Base-by-base conservation (phyloP, 2,888 invertebrate species). In the Chymomyza amoena region DNA sequence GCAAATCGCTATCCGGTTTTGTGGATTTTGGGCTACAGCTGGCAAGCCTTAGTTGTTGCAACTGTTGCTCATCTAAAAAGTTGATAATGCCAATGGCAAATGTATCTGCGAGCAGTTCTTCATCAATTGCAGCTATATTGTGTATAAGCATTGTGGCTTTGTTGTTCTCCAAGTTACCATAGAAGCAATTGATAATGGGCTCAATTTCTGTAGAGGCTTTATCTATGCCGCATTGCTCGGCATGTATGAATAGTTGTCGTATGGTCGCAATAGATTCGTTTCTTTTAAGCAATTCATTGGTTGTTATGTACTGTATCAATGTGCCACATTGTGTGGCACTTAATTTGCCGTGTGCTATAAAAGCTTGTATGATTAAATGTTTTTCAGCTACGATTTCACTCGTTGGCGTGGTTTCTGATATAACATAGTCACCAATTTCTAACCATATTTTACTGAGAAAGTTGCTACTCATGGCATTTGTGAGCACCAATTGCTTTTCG, bases 1-100 rank as follows among this genome's bases (percentile, higher is more conserved):
- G 75, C 1, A 78, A 52, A 54, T 74, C 62, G 10, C 7, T 4
- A 6, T 28, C 32, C 6, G 64, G 7, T 0, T 36, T 10, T 36
- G 15, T 15, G 9, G 7, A 10, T 10, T 2, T 15, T 7, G 67
- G 60, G 56, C 20, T 13, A 54, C 20, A 16, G 20, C 18, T 18
- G 0, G 16, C 18, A n/a, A 16, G 10, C 9, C 0, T 6, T 2
- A 80, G 64, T 18, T 77, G 39, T 9, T 72, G 65, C 56, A 76
- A 18, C 28, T 77, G 77, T 7, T 68, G 20, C 9, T 84, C 80
- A 50, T 90, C 82, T 3, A 91, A 69, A 45, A 91, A 91, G 70
- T 91, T 91, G 16, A 90, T 90, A 10, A 91, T 90, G 32, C 89
- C 81, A 69, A 91, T 83, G 9, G 87, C 84, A 70, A 87, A 84